Conservation (phyloP, 1,140 invertebrate species). For the Ptiloglossa arizonensis region DNA sequence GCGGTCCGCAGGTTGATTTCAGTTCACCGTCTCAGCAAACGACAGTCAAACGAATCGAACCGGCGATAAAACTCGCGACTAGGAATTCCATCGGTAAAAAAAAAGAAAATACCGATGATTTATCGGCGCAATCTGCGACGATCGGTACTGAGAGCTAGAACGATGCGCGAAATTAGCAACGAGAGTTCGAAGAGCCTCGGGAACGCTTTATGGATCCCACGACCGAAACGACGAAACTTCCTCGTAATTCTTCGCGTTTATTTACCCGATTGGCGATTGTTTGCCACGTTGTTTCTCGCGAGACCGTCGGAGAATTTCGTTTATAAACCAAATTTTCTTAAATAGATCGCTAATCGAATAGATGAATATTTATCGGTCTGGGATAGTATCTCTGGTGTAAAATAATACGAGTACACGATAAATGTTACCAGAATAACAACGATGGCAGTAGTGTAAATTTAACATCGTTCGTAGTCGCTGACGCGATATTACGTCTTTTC, state of each 20-base stretch:
- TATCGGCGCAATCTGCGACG: neutral
- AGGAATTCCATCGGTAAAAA: neutral
- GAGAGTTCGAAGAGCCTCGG: neutral
- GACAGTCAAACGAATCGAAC: neutral
- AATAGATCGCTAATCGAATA: no score
- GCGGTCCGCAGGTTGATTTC: neutral
- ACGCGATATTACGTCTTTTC: no score
- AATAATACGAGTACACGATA: no score
- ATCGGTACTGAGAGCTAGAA: neutral
- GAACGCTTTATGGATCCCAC: neutral
- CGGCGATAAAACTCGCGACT: constrained; percentile 16
- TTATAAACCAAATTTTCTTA: no score
- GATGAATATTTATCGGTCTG: no score
- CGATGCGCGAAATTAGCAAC: constrained; percentile 1
- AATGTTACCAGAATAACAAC: no score
- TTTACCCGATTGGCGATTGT: neutral
- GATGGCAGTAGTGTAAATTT: no score
- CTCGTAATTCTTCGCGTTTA: neutral
- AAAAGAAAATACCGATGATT: constrained; percentile 9
- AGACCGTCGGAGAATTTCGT: no score
- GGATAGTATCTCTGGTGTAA: no score
- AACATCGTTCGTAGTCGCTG: no score
- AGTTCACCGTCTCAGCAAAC: neutral
- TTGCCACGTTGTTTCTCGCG: no score
- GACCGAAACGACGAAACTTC: neutral